Evolutionary conservation across 2,888 invertebrate genomes (phyloP).

Genomic region (Cactoblastis cactorum): DNA sequence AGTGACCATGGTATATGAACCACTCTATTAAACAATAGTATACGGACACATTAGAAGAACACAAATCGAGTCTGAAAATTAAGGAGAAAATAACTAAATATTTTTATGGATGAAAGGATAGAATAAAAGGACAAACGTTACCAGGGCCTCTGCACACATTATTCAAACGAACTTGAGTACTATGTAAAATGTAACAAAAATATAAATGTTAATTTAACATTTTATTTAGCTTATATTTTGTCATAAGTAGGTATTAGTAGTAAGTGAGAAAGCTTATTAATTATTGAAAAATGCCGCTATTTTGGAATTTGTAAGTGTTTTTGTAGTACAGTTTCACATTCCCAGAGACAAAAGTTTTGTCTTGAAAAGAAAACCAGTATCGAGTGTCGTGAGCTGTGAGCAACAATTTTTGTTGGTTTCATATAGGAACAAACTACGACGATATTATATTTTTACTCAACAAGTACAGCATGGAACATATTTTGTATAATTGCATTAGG

Average conservation of each 20-base stretch:
- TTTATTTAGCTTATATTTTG: not conserved
- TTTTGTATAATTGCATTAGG: conserved; percentile 76
- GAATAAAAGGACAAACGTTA: too few relatives aligned
- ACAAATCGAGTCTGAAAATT: too few relatives aligned
- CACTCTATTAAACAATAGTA: too few relatives aligned
- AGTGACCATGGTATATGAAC: too few relatives aligned
- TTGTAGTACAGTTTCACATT: conserved; percentile 13
- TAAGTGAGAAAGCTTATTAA: not conserved
- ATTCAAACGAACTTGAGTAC: not conserved
- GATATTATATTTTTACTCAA: conserved; percentile 63
- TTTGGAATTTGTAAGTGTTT: not conserved
- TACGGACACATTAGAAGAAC: too few relatives aligned
- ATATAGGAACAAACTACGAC: conserved; percentile 62
- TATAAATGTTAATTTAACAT: not conserved
- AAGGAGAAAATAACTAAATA: too few relatives aligned
- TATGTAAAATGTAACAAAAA: too few relatives aligned
- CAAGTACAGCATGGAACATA: conserved; percentile 69
- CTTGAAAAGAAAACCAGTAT: not conserved
- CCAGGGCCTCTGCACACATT: not conserved
- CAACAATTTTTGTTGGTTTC: conserved; percentile 34
- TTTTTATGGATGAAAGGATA: too few relatives aligned
- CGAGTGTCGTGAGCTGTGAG: not conserved
- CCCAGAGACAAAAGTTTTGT: conserved; percentile 13
- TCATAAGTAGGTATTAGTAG: not conserved
- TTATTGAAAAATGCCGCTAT: not conserved